Conservation (phyloP, 1,140 invertebrate genomes). For the Rhyacophila brunnea region DNA sequence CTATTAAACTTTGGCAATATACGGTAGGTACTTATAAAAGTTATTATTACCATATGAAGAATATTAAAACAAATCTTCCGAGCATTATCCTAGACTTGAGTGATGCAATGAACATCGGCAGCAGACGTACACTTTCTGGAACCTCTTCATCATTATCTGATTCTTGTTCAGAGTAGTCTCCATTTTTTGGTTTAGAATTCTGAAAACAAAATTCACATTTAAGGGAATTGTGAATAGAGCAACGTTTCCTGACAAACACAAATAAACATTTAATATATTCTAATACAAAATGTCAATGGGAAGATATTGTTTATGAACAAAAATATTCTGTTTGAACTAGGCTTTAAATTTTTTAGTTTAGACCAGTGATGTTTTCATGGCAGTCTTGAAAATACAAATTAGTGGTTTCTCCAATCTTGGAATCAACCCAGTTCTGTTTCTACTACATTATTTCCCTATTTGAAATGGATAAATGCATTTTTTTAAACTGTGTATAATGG, state of each 20-base stretch:
- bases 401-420: no score
- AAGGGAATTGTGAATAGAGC: not conserved
- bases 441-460: no score
- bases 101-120: slow-evolving; percentile 38
- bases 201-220: not conserved
- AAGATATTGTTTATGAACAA: no score
- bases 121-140: slow-evolving; percentile 15
- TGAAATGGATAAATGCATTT: no score
- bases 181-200: not conserved
- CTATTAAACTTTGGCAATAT: no score
- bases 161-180: not conserved
- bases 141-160: slow-evolving; percentile 31
- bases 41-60: slow-evolving; percentile 54
- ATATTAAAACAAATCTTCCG: slow-evolving; percentile 48
- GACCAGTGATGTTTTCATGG: no score
- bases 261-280: not conserved
- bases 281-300: not conserved
- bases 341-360: no score
- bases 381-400: no score
- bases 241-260: slow-evolving; percentile 1
- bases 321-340: no score
- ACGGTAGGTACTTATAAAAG: no score
- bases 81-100: slow-evolving; percentile 50
- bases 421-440: no score
- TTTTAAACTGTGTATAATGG: no score